These are phyloP conservation scores for Phrixothrix hirtus DNA, from an alignment of 2,888 invertebrate species.

Conservation along the genomic window DNA sequence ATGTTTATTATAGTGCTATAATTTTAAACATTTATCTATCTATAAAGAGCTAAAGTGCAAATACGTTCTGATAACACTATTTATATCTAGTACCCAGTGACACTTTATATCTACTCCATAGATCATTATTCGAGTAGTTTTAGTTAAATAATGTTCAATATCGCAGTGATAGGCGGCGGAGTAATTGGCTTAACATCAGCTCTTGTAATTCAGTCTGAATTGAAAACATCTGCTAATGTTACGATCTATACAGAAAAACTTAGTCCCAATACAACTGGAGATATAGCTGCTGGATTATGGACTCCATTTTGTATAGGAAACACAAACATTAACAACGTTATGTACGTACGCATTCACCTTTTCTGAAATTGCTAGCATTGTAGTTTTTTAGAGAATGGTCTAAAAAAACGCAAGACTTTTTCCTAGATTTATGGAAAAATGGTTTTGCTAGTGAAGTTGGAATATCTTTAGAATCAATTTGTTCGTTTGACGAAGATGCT, in stretches of 20 bases:
- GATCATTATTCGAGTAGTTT: too few species aligned
- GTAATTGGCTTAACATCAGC: slow-evolving; percentile 73
- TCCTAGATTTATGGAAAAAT: slow-evolving; percentile 64
- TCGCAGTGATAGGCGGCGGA: slow-evolving; percentile 75
- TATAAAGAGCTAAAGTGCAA: too few species aligned
- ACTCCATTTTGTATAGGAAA: slow-evolving; percentile 66
- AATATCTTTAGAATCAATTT: slow-evolving; percentile 56
- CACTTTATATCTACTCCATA: too few species aligned
- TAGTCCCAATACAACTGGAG: slow-evolving; percentile 74
- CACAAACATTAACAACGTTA: slow-evolving; percentile 60
- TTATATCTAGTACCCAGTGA: too few species aligned
- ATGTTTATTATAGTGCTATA: too few species aligned
- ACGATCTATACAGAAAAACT: slow-evolving; percentile 67
- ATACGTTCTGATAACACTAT: too few species aligned
- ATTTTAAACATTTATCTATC: too few species aligned
- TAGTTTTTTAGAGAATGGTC: slow-evolving; percentile 66
- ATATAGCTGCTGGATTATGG: slow-evolving; percentile 78
- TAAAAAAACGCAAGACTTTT: slow-evolving; percentile 62
- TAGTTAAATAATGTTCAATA: slow-evolving; percentile 24
- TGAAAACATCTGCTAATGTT: slow-evolving; percentile 59
- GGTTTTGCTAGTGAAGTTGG: slow-evolving; percentile 59
- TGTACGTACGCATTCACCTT: slow-evolving; percentile 55
- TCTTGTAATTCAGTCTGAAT: slow-evolving; percentile 65
- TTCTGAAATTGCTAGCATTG: not conserved
- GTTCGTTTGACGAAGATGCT: slow-evolving; percentile 49